Evolutionary conservation across 2,888 invertebrate genomes (phyloP), one percentile per base, ranked within the genome.

Genomic region (Bursaphelenchus okinawaensis): DNA sequence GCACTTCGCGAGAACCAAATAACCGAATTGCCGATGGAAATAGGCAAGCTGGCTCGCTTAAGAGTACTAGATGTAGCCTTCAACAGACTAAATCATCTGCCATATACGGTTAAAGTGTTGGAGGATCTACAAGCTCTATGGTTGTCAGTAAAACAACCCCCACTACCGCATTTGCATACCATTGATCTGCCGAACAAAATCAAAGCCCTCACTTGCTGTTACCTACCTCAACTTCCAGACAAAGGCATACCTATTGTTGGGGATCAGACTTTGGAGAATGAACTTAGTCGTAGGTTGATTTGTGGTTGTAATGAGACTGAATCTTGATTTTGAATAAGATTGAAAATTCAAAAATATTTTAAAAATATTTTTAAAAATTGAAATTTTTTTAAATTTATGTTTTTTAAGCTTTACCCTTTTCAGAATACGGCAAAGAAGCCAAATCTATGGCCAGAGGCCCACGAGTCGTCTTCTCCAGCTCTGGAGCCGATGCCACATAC

Each of bases 71-170:
- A 98, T 86, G 87, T 98, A 73, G 90, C 91, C 78, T 89, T 89
- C 83, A 87, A 98, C 83, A 93, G 89, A 89, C 89, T 98, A 84
- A 90, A 92, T 83, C 90, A 92, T 87, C 87, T 99, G 84, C 98
- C 98, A 50, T 91, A 92, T 84, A 92, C 94, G 23, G 86, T 99
- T 84, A 90, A 94, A 66, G 91, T 91, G 82, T 87, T 95, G 79
- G 65, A 65, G 31, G 74, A 91, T 82, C 86, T 95, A 7, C 84
- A 95, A 86, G 98, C 98, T 0, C 90, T 99, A 62, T 99, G 98
- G 98, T 85, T 99, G 81, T 93, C 95, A 59, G 96, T 98, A 86
- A 96, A 98, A 85, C 94, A 87, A 80, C 93, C 96, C 55, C 95
- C 98, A 1, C 88, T 98, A 87, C 87, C 96, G 68, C 95, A 93